Evolutionary conservation across 2,888 invertebrate species (phyloP).

Genomic region (Agrotis segetum): DNA sequence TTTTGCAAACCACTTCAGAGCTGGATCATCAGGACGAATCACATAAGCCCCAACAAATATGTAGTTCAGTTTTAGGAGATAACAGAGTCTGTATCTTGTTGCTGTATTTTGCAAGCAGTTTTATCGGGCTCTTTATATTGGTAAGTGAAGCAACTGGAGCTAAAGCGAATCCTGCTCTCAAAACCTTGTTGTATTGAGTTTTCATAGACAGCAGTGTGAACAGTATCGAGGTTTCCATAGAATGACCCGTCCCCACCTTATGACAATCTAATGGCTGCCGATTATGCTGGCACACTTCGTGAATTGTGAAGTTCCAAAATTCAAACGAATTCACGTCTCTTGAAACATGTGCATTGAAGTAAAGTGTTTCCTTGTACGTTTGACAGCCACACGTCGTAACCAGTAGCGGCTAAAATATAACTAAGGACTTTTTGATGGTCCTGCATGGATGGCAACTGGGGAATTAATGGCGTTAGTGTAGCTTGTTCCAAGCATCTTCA

Average conservation of each 20-base stretch:
- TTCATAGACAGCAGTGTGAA: constrained; percentile 93
- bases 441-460: too few relatives aligned
- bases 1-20: constrained; percentile 91
- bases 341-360: constrained; percentile 92
- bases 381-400: constrained; percentile 96
- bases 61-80: too few relatives aligned
- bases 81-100: constrained; percentile 91
- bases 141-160: constrained; percentile 94
- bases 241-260: constrained; percentile 93
- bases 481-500: too few relatives aligned
- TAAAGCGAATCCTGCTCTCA: constrained; percentile 92
- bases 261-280: constrained; percentile 94
- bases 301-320: constrained; percentile 95
- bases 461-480: too few relatives aligned
- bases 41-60: constrained; percentile 92
- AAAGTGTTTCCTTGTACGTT: constrained; percentile 96
- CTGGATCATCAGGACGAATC: constrained; percentile 93
- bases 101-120: constrained; percentile 92
- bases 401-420: constrained; percentile 92
- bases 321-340: constrained; percentile 87
- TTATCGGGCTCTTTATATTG: constrained; percentile 92
- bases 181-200: constrained; percentile 92
- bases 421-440: constrained; percentile 92
- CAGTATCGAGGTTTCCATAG: constrained; percentile 96
- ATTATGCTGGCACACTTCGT: constrained; percentile 97